Evolutionary conservation across 2,797 vertebrate genomes (phyloP).

Genomic region (Amblyraja radiata): DNA sequence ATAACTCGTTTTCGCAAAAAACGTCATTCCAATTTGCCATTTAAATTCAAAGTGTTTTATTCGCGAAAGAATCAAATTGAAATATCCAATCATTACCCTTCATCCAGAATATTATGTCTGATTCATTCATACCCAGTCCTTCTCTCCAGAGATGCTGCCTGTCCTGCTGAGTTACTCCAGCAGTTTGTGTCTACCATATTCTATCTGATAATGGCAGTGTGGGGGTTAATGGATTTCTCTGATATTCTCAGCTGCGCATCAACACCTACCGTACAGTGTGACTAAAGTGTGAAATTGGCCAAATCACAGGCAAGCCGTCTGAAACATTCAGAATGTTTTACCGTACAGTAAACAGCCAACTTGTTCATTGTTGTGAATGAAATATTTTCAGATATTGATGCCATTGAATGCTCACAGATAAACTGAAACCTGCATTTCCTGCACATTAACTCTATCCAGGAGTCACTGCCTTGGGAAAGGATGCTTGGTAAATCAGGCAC

Average conservation of each 20-base stretch:
- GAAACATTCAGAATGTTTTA: not conserved
- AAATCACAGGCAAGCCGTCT: not conserved
- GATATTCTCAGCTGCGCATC: not conserved
- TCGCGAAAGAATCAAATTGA: not conserved
- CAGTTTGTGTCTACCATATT: too few relatives aligned
- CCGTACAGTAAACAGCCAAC: not conserved
- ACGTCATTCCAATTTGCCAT: not conserved
- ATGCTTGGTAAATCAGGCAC: too few relatives aligned
- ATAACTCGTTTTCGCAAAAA: not conserved
- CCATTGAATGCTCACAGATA: not conserved
- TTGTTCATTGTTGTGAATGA: not conserved
- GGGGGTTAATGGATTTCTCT: not conserved
- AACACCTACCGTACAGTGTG: not conserved
- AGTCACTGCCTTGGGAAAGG: not conserved
- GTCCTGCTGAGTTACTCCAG: too few relatives aligned
- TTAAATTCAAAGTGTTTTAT: not conserved
- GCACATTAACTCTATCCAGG: too few relatives aligned
- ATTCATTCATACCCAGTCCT: not conserved
- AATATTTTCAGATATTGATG: not conserved
- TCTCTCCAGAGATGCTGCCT: too few relatives aligned
- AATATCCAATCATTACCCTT: not conserved
- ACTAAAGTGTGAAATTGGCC: not conserved
- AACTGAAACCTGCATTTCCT: too few relatives aligned
- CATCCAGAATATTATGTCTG: not conserved
- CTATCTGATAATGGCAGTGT: not conserved